Evolutionary conservation across 2,888 invertebrate genomes (phyloP), one percentile per base, ranked within the genome.

Genomic region (Tetrapedia diversipes): DNA sequence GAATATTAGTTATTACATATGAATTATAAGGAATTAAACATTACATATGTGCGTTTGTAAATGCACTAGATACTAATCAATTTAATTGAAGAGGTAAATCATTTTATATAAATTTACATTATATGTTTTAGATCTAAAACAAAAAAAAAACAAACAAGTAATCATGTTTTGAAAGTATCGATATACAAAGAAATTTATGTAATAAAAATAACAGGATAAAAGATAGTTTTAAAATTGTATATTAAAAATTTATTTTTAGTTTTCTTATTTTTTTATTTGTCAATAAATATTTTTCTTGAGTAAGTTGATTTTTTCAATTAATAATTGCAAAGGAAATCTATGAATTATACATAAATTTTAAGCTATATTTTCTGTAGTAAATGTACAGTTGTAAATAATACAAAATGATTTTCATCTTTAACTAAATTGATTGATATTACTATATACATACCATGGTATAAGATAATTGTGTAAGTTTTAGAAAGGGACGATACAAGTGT

Each of bases 1-100:
- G 88, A 88, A 90, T 89, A 86, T 84, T 87, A 89, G 70, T 87
- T 84, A 88, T 85, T 87, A 88, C 63, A 59, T 81, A 86, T 80
- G 84, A 86, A 86, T 81, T 84, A 85, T 85, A 88, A 86, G 70
- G 61, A 83, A 86, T 78, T 74, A 79, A 80, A 78, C 77, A 85
- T 76, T 77, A 87, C 81, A 82, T 84, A 86, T 71, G 78, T 85
- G 79, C 73, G 67, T 75, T 75, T 68, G 70, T 79, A 72, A 73
- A 70, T 71, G 64, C 76, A 70, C 56, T 61, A 65, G 67, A 77
- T 75, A 76, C 77, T 84, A 75, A 84, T 81, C 81, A 80, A 76
- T 82, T 81, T 76, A 71, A 77, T 70, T 72, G 53, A 75, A 61
- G 69, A 74, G 79, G 63, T 72, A 74, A 80, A 78, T 43, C 76